phyloP scores from a whole-genome alignment of 2,113 vertebrate species.

The Meles meles region DNA sequence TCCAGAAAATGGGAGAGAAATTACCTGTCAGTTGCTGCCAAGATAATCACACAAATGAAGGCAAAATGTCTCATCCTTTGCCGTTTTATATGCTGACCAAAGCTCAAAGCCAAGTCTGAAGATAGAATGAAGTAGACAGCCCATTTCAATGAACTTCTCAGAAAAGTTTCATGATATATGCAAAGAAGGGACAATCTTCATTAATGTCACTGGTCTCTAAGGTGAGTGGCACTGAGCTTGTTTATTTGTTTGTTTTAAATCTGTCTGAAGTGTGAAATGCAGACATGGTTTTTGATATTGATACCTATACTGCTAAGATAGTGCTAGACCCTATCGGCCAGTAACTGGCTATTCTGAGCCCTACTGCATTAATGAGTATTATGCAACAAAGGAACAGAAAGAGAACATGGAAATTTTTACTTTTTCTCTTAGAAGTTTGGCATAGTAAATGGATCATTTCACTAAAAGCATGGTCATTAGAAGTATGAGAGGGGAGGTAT shows the following conservation, averaged over 20 bases:
- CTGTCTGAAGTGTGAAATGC: background rate
- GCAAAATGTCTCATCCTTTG: background rate
- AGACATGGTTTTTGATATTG: background rate
- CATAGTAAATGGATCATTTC: background rate
- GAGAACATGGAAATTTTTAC: constrained; percentile 6
- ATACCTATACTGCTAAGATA: background rate
- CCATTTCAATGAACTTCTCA: background rate
- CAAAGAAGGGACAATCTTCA: background rate
- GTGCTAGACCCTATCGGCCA: background rate
- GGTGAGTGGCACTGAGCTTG: background rate
- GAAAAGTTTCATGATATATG: background rate
- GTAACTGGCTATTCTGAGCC: background rate
- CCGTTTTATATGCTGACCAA: background rate
- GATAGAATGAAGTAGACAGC: background rate
- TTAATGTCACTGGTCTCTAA: background rate
- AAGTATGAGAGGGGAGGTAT: background rate
- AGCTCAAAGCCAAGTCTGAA: background rate
- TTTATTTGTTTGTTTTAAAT: background rate
- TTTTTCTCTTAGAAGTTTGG: background rate
- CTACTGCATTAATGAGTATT: background rate
- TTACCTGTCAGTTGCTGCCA: background rate
- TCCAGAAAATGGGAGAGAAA: background rate
- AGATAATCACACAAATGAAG: background rate
- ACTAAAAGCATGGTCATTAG: constrained; percentile 11
- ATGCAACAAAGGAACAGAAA: background rate